These are phyloP conservation scores for Trinorchestia longiramus DNA, from an alignment of 1,140 invertebrate genomes.

Conservation along the genomic window DNA sequence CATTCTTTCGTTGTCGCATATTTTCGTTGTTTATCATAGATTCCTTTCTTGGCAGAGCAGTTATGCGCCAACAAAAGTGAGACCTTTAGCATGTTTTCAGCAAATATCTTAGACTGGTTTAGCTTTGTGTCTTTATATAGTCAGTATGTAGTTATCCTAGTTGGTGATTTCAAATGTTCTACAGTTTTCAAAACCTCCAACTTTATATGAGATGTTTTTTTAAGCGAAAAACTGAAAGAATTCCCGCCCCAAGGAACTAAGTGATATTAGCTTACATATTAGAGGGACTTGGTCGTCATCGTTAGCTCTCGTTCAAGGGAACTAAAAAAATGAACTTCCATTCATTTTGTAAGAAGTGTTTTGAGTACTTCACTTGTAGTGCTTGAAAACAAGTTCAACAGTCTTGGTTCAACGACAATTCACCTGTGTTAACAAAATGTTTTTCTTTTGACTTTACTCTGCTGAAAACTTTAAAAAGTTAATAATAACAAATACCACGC, in stretches of 20 bases:
- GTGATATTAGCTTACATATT: neutral
- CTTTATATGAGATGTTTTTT: neutral
- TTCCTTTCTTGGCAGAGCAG: no score
- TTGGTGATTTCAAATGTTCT: neutral
- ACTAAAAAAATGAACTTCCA: neutral
- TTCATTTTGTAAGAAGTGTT: neutral
- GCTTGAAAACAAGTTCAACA: no score
- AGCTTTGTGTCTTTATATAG: no score
- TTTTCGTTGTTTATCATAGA: no score
- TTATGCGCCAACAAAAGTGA: no score
- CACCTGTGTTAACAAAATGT: neutral
- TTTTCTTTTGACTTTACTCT: neutral
- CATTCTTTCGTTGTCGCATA: no score
- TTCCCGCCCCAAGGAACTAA: neutral
- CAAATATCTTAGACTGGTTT: no score
- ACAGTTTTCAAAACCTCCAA: neutral
- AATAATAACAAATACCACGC: neutral
- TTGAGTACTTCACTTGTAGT: neutral
- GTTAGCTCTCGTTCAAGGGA: neutral
- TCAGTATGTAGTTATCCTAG: neutral
- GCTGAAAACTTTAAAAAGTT: neutral
- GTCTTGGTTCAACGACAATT: neutral
- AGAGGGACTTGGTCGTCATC: neutral
- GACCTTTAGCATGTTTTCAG: no score
- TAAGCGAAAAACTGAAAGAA: neutral